phyloP scores from a whole-genome alignment of 64 coral and sea anemone species.

The Dendrophyllia cribrosa region DNA sequence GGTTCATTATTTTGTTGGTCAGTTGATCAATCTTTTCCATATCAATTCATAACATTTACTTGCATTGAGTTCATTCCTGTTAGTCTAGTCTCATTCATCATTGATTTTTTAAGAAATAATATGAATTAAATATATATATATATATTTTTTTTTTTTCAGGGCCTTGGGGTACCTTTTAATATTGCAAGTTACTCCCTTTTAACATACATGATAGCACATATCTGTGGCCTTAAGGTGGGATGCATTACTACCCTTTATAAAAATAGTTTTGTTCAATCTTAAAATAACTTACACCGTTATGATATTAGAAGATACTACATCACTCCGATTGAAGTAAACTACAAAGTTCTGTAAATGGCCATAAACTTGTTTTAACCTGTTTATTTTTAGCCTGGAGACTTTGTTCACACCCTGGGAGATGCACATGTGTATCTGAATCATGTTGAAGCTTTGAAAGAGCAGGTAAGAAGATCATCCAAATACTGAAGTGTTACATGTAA shows the following conservation, averaged over 20 bases:
- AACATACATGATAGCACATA: conserved; percentile 96
- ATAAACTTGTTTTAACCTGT: too few relatives aligned
- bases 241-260: not conserved
- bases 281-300: not conserved
- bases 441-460: conserved; percentile 78
- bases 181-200: conserved; percentile 97
- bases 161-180: conserved; percentile 96
- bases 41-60: too few relatives aligned
- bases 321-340: too few relatives aligned
- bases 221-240: conserved; percentile 90
- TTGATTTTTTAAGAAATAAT: too few relatives aligned
- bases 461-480: conserved; percentile 44
- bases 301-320: too few relatives aligned
- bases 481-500: not conserved
- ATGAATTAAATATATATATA: not conserved
- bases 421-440: conserved; percentile 94
- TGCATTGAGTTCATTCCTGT: too few relatives aligned
- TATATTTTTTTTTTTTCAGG: conserved; percentile 54
- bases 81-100: too few relatives aligned
- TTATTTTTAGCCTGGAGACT: conserved; percentile 87
- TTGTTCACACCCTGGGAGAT: conserved; percentile 96
- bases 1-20: too few relatives aligned
- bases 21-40: too few relatives aligned
- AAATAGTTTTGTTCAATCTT: not conserved
- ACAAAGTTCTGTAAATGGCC: too few relatives aligned